Evolutionary conservation across 2,113 vertebrate species (phyloP), one percentile per base, ranked within the genome.

Genomic region (Gadus macrocephalus): DNA sequence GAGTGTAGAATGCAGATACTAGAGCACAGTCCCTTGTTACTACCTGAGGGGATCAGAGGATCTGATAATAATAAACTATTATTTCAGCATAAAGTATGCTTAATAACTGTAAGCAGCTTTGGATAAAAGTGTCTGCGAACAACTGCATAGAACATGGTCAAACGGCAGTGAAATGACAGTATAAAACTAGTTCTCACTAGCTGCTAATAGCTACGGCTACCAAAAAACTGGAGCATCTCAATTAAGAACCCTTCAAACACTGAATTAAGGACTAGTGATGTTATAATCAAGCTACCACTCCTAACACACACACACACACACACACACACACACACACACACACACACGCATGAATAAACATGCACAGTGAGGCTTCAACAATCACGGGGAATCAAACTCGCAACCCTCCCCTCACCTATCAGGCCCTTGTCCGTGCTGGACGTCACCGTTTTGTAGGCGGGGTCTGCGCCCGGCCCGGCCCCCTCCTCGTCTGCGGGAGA

Each of bases 401-500:
- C 76, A 69, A 64, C 76, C 73, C 53, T 49, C 35, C 66, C 76
- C 88, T 93, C 92, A 98, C 97, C 97, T 92, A 98, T 98, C 67
- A 98, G 95, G 80, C 97, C 96, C 85, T 95, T 96, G 28, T 97
- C 96, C 79, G 97, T 98, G 88, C 95, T 98, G 0, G 97, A 98
- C 53, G 95, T 98, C 81, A 98, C 91, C 59, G 93, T 98, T 93
- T 98, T 98, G 90, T 96, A 98, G 73, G 86, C 75, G 2, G 93
- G 42, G 69, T 97, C 95, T 70, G 89, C 55, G 76, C 88, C 84
- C 53, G 90, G 78, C 76, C 90, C 91, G 77, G 87, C 89, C 77
- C 87, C 89, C 72, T 81, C 87, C 64, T 94, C 93, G 0, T 82
- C 60, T 68, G 78, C 62, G 1, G 85, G 82, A 2, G 89, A 89